Percentiles rank a stretch among this genome's conserved stretches.
Evolutionary conservation across 1,140 invertebrate genomes (phyloP).

Genomic region (Aphelenchoides besseyi): DNA sequence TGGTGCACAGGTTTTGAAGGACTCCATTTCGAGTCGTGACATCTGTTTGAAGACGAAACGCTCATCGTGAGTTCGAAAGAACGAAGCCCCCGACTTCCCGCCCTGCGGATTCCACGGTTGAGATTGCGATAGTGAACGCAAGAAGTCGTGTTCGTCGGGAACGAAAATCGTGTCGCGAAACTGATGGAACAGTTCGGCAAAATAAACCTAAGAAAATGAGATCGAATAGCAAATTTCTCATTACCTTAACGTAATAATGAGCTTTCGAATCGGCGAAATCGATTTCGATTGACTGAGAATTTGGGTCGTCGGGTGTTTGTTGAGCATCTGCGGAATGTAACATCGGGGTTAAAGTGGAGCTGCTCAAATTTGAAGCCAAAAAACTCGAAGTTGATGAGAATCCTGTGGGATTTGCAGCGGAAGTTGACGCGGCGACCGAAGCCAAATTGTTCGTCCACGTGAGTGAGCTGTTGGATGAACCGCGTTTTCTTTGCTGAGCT

Average conservation of each 20-base stretch:
- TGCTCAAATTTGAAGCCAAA: conserved; percentile 11
- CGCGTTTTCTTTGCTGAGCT: background rate
- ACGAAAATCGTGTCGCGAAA: conserved; percentile 73
- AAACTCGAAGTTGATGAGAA: conserved; percentile 28
- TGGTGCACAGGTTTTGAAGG: conserved; percentile 88
- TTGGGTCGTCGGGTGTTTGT: background rate
- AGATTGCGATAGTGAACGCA: conserved; percentile 80
- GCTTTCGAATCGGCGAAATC: conserved; percentile 51
- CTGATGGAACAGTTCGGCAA: conserved; percentile 77
- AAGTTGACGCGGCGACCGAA: background rate
- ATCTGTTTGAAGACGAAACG: conserved; percentile 96
- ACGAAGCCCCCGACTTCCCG: conserved; percentile 90
- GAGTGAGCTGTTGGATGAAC: background rate
- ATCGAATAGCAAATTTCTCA: conserved; percentile 67
- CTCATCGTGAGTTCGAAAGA: conserved; percentile 92
- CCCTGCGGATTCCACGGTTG: conserved; percentile 88
- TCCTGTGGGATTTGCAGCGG: conserved; percentile 16
- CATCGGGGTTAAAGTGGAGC: background rate
- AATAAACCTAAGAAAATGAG: conserved; percentile 76
- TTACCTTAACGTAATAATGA: conserved; percentile 58
- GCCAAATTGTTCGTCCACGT: background rate
- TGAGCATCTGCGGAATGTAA: background rate
- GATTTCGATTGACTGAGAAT: conserved; percentile 41
- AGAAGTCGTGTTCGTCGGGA: conserved; percentile 67
- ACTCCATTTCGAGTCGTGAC: conserved; percentile 81